Conservation (phyloP, 2,888 invertebrate genomes). For the Xanthorhoe designata region DNA sequence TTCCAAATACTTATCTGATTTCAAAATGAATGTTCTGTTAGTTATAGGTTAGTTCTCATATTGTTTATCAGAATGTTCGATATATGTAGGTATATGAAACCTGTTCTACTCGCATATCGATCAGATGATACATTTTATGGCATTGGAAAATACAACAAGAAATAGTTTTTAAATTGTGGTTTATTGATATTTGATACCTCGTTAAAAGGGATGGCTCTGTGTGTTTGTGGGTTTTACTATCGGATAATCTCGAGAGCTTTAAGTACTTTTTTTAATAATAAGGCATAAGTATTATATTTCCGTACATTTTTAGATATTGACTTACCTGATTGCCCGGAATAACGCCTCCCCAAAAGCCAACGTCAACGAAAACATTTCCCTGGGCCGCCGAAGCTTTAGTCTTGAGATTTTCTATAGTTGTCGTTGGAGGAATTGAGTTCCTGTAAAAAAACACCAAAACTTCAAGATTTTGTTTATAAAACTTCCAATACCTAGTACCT, state of each 20-base stretch:
- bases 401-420: slow-evolving; percentile 86
- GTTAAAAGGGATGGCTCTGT: neutral
- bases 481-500: neutral
- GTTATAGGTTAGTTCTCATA: slow-evolving; percentile 15
- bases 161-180: slow-evolving; percentile 11
- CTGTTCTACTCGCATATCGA: slow-evolving; percentile 26
- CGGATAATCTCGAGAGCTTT: neutral
- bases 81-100: slow-evolving; percentile 29
- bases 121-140: slow-evolving; percentile 28
- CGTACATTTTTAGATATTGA: neutral
- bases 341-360: slow-evolving; percentile 93
- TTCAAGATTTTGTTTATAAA: too few relatives aligned
- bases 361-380: slow-evolving; percentile 87
- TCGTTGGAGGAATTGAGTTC: slow-evolving; percentile 90
- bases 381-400: slow-evolving; percentile 86
- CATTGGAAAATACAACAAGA: slow-evolving; percentile 15
- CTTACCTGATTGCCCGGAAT: slow-evolving; percentile 87
- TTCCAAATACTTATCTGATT: slow-evolving; percentile 31
- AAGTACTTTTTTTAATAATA: neutral
- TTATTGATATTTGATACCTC: slow-evolving; percentile 8
- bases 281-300: neutral
- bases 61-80: slow-evolving; percentile 32
- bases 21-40: slow-evolving; percentile 17
- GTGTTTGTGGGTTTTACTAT: neutral
- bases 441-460: slow-evolving; percentile 67